A percentile compares a stretch with the other conserved stretches of the same genome.
Conservation (phyloP, 2,888 invertebrate species). For the Pogonocherus hispidulus region DNA sequence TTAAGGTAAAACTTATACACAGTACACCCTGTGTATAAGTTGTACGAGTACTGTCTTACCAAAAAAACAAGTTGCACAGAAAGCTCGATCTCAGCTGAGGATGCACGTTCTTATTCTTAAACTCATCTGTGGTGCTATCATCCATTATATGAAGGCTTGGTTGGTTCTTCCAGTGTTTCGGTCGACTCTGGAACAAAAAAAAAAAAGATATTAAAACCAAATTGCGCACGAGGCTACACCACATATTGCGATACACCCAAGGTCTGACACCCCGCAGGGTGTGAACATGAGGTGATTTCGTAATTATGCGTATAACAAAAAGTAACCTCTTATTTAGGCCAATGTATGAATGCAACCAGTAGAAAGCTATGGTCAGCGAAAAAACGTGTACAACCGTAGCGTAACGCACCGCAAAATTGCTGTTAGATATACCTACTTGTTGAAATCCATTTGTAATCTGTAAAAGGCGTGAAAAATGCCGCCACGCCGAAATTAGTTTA, state of each 20-base stretch:
- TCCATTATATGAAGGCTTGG: constrained; percentile 49
- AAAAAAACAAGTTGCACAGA: constrained; percentile 57
- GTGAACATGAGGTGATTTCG: not conserved
- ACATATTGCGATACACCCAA: no score
- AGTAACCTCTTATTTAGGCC: not conserved
- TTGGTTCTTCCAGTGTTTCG: constrained; percentile 23
- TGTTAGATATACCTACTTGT: constrained; percentile 18
- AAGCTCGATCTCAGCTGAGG: constrained; percentile 53
- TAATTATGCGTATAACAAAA: constrained; percentile 7
- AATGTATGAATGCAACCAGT: constrained; percentile 4
- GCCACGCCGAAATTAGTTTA: constrained; percentile 3
- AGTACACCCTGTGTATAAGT: no score
- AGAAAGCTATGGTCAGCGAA: constrained; percentile 15
- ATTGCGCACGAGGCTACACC: not conserved
- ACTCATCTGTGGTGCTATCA: constrained; percentile 53
- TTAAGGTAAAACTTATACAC: no score
- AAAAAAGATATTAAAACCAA: not conserved
- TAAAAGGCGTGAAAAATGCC: constrained; percentile 12
- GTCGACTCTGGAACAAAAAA: constrained; percentile 18
- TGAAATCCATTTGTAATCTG: constrained; percentile 6
- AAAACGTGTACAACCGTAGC: constrained; percentile 6
- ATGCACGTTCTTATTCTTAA: constrained; percentile 54
- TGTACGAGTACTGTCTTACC: no score
- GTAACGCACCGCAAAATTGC: constrained; percentile 26
- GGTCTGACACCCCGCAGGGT: no score